Evolutionary conservation across 2,113 vertebrate species (phyloP), one percentile per base, ranked within the genome.

Genomic region (Dicaeum eximium): DNA sequence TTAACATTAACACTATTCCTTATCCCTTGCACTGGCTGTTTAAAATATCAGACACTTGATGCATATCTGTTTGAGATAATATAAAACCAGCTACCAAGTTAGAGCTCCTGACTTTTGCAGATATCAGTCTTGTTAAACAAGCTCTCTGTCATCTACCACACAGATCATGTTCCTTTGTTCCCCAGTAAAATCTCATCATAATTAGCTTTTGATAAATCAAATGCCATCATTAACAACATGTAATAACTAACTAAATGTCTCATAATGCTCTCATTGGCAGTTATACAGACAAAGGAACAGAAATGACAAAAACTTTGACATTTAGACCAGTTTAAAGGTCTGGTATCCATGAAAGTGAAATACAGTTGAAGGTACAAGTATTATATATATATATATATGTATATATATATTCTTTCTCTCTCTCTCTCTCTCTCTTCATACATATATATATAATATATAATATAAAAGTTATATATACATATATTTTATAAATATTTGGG

Each of bases 201-300:
- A 89, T 85, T 82, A 47, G n/a, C 31, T 88, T 74, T 78, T 82
- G 40, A 74, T 70, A 95, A 94, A 88, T 80, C 38, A 90, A 95
- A 92, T 83, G 74, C 21, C 67, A 58, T 28, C 15, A 31, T 69
- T 79, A 86, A 31, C 35, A 73, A 78, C 85, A 73, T 13, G 9
- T 37, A 88, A 45, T 69, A 71, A 67, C 20, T n/a, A 64, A 61
- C 15, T 90, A 94, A 91, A 67, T 42, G 33, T 45, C 15, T 81
- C 44, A 28, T 73, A 92, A 87, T 64, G 44, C 6, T 95, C 81
- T 86, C 9, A 4, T 4, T 90, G 53, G 30, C 57, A 80, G 37
- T 73, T 88, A 60, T 20, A 69, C 23, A 74, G 40, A 31, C 57
- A 57, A 44, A 57, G 19, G 40, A 80, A 88, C 28, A 91, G 30